Base-by-base conservation (phyloP, 2,113 vertebrate species). In the Helogale parvula region DNA sequence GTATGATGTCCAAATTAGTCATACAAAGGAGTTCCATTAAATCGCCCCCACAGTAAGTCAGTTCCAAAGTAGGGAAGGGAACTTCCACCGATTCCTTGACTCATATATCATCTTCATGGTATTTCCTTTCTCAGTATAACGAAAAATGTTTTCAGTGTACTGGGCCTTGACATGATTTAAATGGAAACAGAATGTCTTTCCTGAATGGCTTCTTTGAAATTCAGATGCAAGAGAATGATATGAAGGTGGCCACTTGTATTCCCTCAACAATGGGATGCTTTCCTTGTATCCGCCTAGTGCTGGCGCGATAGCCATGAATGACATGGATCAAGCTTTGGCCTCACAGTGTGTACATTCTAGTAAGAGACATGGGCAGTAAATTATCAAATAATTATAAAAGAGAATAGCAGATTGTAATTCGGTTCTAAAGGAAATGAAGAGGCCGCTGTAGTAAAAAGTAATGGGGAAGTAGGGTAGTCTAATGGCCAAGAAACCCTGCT, bases 21-120 rank as follows among this genome's bases (percentile, higher is more conserved):
- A 60, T 68, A 74, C 88, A 90, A 54, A 54, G 38, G 15, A 57
- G 23, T 66, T 38, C 19, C 88, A 33, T 74, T 94, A 74, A 85
- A 60, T 83, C 19, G 0, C 54, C 63, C 29, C 31, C 88, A 72
- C 35, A 29, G 14, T 45, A 41, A 96, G 54, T 92, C 57, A 76
- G 31, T 89, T 33, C 50, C 85, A 84, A 90, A 68, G 66, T 77
- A 33, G 91, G 66, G n/a, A 96, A 88, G 88, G 52, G 31, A 96
- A 60, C 29, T 33, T 50, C 29, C 17, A 82, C 60, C 13, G 21
- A 12, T 74, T 38, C n/a, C 31, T 68, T 57, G 52, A 27, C 7
- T 82, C 16, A 0, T 82, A 1, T 19, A 29, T 68, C 83, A 85
- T 90, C 57, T 81, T 74, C 71, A 77, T 66, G 5, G 23, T 10